Conservation (phyloP, 2,797 vertebrate species). For the Acrocephalus scirpaceus region DNA sequence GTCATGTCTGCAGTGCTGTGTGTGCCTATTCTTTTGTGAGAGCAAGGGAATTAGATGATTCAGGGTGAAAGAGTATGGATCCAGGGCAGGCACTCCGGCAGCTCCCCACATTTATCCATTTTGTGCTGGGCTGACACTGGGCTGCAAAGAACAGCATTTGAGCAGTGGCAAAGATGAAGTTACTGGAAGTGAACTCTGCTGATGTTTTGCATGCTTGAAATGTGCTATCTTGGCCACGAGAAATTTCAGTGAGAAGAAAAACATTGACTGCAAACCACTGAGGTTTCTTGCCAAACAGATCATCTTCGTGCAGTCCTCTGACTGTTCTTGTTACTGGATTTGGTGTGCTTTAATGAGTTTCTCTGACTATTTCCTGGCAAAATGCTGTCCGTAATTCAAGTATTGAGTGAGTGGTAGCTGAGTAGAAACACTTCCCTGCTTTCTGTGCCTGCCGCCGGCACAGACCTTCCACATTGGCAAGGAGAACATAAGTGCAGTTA, state of each 20-base stretch:
- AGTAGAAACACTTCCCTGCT: not conserved
- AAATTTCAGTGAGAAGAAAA: conserved; percentile 3
- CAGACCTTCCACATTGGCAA: not conserved
- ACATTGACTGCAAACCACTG: not conserved
- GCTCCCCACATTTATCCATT: not conserved
- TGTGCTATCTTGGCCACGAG: not conserved
- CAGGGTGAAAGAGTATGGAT: not conserved
- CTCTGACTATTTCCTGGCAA: conserved; percentile 1
- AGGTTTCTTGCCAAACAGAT: not conserved
- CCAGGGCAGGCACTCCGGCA: not conserved
- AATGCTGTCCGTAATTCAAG: not conserved
- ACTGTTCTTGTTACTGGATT: not conserved
- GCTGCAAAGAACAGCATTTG: not conserved
- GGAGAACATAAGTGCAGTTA: not conserved
- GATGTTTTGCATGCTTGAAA: not conserved
- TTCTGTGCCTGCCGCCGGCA: rapidly evolving
- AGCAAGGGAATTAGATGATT: not conserved
- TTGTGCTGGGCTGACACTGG: not conserved
- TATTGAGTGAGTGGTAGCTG: not conserved
- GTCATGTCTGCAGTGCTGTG: not conserved
- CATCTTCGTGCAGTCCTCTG: not conserved
- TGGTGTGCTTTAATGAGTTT: not conserved
- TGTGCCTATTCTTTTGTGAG: not conserved
- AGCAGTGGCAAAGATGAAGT: not conserved
- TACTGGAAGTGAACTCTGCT: not conserved